Evolutionary conservation across 2,888 invertebrate species (phyloP).

Genomic region (Norana najaformis): DNA sequence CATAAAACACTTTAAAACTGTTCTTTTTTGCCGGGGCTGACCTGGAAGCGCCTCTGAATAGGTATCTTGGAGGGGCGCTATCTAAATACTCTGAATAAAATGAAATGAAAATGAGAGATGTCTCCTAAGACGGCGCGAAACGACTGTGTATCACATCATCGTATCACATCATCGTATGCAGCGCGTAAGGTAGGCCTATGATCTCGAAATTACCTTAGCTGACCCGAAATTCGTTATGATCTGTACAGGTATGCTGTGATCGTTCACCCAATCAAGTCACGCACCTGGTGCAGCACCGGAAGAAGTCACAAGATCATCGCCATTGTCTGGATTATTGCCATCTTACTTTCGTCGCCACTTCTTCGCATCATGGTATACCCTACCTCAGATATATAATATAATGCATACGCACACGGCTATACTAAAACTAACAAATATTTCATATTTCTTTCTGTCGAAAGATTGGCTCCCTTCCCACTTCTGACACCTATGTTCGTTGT

Average conservation of each 20-base stretch:
- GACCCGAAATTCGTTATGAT: neutral
- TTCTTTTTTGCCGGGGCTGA: too few species aligned
- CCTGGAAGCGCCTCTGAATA: too few species aligned
- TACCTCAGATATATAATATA: too few species aligned
- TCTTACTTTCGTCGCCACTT: slow-evolving; percentile 63
- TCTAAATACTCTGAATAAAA: too few species aligned
- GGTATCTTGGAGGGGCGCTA: too few species aligned
- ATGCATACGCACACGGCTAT: too few species aligned
- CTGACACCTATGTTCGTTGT: too few species aligned
- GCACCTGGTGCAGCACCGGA: slow-evolving; percentile 65
- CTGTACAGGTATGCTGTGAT: slow-evolving; percentile 66
- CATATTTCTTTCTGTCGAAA: too few species aligned
- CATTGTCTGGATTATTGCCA: slow-evolving; percentile 64
- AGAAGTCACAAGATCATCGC: slow-evolving; percentile 64
- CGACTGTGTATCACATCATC: neutral
- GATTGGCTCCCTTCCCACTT: too few species aligned
- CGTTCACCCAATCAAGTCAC: slow-evolving; percentile 66
- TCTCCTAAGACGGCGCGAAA: neutral
- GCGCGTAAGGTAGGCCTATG: neutral
- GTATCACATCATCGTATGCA: neutral
- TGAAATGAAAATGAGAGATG: too few species aligned
- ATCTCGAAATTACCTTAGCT: neutral
- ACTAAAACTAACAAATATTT: too few species aligned
- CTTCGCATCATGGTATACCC: slow-evolving; percentile 45
- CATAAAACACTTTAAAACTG: too few species aligned